Evolutionary conservation across 64 coral and sea anemone genomes (phyloP), one percentile per base, ranked within the genome.

Genomic region (Catalaphyllia jardinei): DNA sequence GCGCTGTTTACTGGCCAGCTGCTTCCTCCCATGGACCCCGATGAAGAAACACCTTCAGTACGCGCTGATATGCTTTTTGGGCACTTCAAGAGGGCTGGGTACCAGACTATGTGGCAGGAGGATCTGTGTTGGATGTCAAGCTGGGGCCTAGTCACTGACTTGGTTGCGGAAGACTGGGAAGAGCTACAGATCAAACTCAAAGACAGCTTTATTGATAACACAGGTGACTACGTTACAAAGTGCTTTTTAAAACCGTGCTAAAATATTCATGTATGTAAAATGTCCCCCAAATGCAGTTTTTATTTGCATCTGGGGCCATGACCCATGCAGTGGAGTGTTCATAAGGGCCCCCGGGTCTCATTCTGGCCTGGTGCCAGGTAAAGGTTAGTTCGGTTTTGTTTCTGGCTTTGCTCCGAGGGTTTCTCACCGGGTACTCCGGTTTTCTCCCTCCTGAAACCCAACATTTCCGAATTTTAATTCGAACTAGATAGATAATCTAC

Each of bases 101-200:
- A 95, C 83, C 96, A 98, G 62, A 98, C 96, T 75, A 89, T 76
- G 50, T 98, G 93, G 86, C 90, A 95, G 60, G 96, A 95, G 19
- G 96, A 98, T 28, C 87, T 98, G 9, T 98, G 96, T 29, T 98
- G 91, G 59, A 77, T 49, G 31, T 90, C 30, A 15, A 14, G 30
- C 24, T 98, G 93, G 93, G 96, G 96, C 72, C 61, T 98, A 67
- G 76, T 84, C 77, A 17, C 74, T 5, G 93, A 98, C 71, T 60
- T 95, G 75, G 77, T 29, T 10, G 93, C 75, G 50, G 8, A 4
- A 1, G 76, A 87, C 14, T 98, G 96, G 96, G 29, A 60, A 72
- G 86, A 84, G 10, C 75, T 92, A 28, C 87, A 89, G 35, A 31
- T 2, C 14, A 79, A 57, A 51, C 49, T 91, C 5, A 71, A 46